Evolutionary conservation across 2,888 invertebrate genomes (phyloP), one percentile per base, ranked within the genome.

Genomic region (Electrophaes corylata): DNA sequence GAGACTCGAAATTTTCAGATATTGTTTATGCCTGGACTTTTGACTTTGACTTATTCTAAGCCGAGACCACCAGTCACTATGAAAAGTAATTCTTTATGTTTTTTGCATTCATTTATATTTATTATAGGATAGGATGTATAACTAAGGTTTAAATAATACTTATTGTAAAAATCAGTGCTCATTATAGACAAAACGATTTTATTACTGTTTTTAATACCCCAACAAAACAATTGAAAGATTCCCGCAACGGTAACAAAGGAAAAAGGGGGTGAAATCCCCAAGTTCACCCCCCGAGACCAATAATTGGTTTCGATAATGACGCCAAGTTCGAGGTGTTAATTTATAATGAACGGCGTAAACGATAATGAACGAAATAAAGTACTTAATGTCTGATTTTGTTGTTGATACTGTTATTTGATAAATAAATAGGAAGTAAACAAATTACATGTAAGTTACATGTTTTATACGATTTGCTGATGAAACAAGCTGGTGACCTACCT

Each of bases 261-360:
- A 63, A 60, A 59, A 45, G 50, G 35, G 29, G 67, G 57, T 62
- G 68, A 51, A 52, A 62, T 59, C 61, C 33, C 39, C 71, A 60
- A 64, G 53, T 64, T 60, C 41, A 39, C 51, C 58, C 59, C 51
- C 31, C 8, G 64, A 57, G 60, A 62, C 60, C 62, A 61, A 64
- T 64, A 64, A 61, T 59, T 56, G 60, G 56, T 62, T 65, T 43
- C 60, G 62, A 66, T 64, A 67, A 66, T 57, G 62, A 56, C 20
- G 41, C 49, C 49, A 64, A 69, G 57, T 67, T 65, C 12, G 57
- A 66, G 66, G 67, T 66, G 70, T 65, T 72, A 67, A 72, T 72
- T 72, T 69, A 66, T 64, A 63, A 66, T 59, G 61, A 63, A 62
- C 49, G 46, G 37, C 23, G 45, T 60, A 60, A 64, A 55, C 64